phyloP scores from a whole-genome alignment of 2,797 vertebrate species.

The Manis crassicaudata region DNA sequence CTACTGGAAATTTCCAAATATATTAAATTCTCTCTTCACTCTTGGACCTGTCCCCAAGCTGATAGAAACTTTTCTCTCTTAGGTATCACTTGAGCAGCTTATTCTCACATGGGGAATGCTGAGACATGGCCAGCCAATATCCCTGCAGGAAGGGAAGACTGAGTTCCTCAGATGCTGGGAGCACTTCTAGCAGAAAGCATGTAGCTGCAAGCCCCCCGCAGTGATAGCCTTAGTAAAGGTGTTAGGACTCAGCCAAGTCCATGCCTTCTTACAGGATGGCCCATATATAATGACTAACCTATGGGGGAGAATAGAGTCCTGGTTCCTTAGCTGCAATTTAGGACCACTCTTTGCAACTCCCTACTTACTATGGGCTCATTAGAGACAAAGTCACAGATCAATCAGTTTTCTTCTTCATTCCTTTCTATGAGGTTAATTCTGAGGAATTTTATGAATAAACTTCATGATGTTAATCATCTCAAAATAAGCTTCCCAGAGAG shows the following conservation, averaged over 20 bases:
- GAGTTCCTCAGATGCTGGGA: rapidly evolving
- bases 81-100: too few species aligned
- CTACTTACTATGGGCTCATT: not conserved
- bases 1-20: not conserved
- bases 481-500: not conserved
- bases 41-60: not conserved
- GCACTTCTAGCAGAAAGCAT: not conserved
- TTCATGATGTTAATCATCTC: not conserved
- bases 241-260: not conserved
- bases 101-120: too few species aligned
- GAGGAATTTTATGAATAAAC: not conserved
- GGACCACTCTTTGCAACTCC: not conserved
- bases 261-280: not conserved
- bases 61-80: not conserved
- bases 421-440: not conserved
- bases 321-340: too few species aligned
- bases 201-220: rapidly evolving
- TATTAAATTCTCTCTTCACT: not conserved
- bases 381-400: not conserved
- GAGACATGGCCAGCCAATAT: not conserved
- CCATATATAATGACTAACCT: not conserved
- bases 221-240: not conserved
- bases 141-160: not conserved
- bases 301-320: not conserved
- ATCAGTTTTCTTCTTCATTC: not conserved